Percentiles rank a stretch among this genome's conserved stretches.
phyloP scores from a whole-genome alignment of 2,888 invertebrate genomes.

The Heteromurus nitidus region DNA sequence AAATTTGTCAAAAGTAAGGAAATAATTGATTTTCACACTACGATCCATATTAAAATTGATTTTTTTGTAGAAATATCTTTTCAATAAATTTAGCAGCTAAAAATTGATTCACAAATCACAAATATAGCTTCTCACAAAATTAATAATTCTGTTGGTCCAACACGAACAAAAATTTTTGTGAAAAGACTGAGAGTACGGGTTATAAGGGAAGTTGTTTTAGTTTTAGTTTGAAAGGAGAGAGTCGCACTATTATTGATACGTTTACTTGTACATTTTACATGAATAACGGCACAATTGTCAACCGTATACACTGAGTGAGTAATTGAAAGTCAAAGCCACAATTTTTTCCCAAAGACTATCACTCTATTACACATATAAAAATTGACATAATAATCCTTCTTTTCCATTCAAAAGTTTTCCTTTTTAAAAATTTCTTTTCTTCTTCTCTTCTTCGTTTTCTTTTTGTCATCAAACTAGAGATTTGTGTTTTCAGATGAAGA shows the following conservation, averaged over 20 bases:
- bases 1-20: too few species aligned
- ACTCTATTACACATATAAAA: not conserved
- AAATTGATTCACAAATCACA: too few species aligned
- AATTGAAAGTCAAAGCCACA: constrained; percentile 64
- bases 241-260: constrained; percentile 47
- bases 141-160: constrained; percentile 49
- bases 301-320: constrained; percentile 64
- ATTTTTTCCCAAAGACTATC: constrained; percentile 17
- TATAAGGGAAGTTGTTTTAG: not conserved
- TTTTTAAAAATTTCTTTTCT: constrained; percentile 19
- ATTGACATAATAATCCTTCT: constrained; percentile 31
- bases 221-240: too few species aligned
- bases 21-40: too few species aligned
- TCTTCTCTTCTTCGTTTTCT: constrained; percentile 12
- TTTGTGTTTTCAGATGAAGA: constrained; percentile 26
- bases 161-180: not conserved
- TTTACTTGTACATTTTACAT: constrained; percentile 62
- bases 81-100: too few species aligned
- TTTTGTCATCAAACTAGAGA: constrained; percentile 21
- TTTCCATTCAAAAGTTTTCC: too few species aligned
- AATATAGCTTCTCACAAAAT: too few species aligned
- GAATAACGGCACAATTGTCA: constrained; percentile 55
- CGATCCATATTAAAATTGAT: too few species aligned
- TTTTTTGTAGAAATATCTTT: too few species aligned
- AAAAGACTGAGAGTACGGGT: not conserved